Conservation (phyloP, 2,113 vertebrate genomes). For the Phyllopteryx taeniolatus region DNA sequence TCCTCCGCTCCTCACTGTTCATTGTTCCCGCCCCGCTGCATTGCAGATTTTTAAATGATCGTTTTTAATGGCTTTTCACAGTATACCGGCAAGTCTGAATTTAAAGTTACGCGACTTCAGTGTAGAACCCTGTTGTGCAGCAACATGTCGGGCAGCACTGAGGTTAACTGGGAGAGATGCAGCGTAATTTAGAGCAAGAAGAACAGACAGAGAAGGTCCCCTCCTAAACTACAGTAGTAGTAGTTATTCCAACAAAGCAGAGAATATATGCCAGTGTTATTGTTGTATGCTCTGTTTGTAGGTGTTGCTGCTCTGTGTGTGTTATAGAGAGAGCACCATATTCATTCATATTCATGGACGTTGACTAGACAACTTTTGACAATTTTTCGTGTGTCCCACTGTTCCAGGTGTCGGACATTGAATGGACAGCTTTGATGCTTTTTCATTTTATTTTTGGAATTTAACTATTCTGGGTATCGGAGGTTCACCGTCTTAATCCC, state of each 20-base stretch:
- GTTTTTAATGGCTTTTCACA: too few relatives aligned
- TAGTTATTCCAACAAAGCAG: too few relatives aligned
- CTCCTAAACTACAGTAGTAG: too few relatives aligned
- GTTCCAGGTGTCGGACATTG: background rate
- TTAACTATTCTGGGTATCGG: background rate
- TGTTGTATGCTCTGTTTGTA: background rate
- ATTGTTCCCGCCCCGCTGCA: background rate
- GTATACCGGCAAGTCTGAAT: too few relatives aligned
- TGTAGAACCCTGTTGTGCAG: too few relatives aligned
- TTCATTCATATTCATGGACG: background rate
- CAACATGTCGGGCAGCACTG: too few relatives aligned
- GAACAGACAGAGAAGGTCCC: too few relatives aligned
- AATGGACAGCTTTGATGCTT: background rate
- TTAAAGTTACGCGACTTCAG: too few relatives aligned
- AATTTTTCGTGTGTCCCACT: background rate
- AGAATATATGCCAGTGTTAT: too few relatives aligned
- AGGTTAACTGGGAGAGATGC: too few relatives aligned
- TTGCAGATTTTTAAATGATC: too few relatives aligned
- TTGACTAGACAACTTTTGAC: background rate
- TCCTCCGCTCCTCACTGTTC: background rate
- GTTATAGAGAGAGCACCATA: background rate
- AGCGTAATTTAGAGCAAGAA: too few relatives aligned
- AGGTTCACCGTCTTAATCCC: background rate
- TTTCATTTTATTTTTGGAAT: background rate
- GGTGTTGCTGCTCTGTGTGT: background rate